Evolutionary conservation across 2,113 vertebrate genomes (phyloP), one percentile per base, ranked within the genome.

Genomic region (Taurulus bubalis): DNA sequence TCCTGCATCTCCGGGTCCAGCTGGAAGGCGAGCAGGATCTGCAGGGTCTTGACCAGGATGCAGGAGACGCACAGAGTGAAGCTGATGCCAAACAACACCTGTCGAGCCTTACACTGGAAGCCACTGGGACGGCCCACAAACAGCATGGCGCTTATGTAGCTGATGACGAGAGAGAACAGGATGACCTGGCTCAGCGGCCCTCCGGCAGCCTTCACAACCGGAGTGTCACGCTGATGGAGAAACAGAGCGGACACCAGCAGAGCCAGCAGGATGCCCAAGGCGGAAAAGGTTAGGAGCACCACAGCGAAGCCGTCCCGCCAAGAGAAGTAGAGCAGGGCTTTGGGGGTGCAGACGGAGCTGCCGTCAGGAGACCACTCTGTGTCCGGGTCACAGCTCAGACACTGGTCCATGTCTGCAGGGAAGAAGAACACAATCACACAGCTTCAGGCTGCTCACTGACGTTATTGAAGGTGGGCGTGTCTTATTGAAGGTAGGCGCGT

Each of bases 1-100:
- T 85, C 89, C 82, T 96, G 96, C 45, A 96, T 79, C 67, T 87
- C 94, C 36, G 96, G 95, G 60, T 97, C 95, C 55, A 97, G 95
- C 75, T 96, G 96, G 87, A 98, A 98, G 16, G 96, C 97, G 47
- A 98, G 85, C 60, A 97, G 88, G 89, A 98, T 98, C 93, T 97
- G 96, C 47, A 97, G 88, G 3, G 96, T 96, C 89, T 98, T 98
- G 20, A 96, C 95, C 89, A 98, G 91, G 90, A 98, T 97, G 85
- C 96, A 97, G 24, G 96, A 96, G 83, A 98, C 89, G 56, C 96
- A 97, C 59, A 97, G 89, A 1, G 96, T 90, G 76, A 98, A 98
- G 87, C 96, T 98, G 65, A 97, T 85, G 0, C 96, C 96, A 45
- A 96, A 97, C 15, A 97, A 69, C 3, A 93, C 93, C 89, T 98